phyloP scores from a whole-genome alignment of 2,888 invertebrate species.

The Rotaria sp. region DNA sequence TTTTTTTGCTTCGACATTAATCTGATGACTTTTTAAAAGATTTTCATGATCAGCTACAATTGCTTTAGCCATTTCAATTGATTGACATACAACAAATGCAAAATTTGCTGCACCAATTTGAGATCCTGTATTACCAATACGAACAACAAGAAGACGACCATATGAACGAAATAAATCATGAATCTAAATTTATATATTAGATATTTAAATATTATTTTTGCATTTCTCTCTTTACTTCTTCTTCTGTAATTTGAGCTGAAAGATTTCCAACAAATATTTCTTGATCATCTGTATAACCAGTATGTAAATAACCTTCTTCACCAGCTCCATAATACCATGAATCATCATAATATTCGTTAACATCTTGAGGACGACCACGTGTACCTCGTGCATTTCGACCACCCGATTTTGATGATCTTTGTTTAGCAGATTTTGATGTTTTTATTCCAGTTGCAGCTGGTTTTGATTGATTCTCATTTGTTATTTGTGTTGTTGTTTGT shows the following conservation, averaged over 20 bases:
- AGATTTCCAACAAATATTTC: constrained; percentile 28
- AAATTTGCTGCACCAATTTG: neutral
- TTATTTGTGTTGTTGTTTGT: neutral
- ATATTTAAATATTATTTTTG: neutral
- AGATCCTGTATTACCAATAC: constrained; percentile 29
- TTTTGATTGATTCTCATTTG: neutral
- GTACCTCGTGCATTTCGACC: neutral
- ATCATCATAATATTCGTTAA: constrained; percentile 10
- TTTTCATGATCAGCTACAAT: neutral
- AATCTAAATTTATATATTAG: neutral
- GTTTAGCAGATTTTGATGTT: neutral
- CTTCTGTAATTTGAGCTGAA: neutral
- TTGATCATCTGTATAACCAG: constrained; percentile 8
- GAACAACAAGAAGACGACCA: neutral
- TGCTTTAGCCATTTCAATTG: constrained; percentile 15
- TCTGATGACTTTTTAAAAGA: neutral
- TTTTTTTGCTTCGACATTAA: constrained; percentile 25
- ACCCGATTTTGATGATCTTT: neutral
- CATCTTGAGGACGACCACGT: neutral
- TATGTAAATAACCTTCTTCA: neutral
- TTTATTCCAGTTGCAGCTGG: neutral
- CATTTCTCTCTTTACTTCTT: neutral
- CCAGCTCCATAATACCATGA: neutral
- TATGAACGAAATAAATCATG: neutral
- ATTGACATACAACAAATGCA: constrained; percentile 20